These are phyloP conservation scores for Lasioglossum pauxillum DNA, from an alignment of 2,888 invertebrate species.

Conservation along the genomic window DNA sequence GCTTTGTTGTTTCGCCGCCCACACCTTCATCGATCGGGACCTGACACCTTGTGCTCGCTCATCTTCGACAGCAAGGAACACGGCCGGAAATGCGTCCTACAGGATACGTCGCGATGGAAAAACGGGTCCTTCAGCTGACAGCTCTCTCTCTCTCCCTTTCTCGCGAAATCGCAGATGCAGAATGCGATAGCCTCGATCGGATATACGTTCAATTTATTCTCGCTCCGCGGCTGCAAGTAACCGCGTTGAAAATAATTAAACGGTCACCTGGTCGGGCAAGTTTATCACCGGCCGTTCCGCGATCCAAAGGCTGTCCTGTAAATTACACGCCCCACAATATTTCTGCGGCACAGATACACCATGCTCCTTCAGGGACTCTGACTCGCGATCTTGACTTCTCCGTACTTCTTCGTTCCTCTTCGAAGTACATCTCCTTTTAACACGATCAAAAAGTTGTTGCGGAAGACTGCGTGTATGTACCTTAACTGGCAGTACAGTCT, in stretches of 20 bases:
- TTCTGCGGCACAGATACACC: neutral
- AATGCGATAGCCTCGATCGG: constrained; percentile 26
- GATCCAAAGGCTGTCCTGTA: neutral
- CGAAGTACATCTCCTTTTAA: neutral
- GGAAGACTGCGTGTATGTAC: neutral
- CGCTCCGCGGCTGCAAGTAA: constrained; percentile 1
- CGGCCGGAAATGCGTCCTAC: constrained; percentile 15
- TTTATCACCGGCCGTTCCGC: constrained; percentile 14
- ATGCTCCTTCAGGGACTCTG: neutral
- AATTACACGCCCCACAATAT: neutral
- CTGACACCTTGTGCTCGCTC: constrained; percentile 50
- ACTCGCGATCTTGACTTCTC: neutral
- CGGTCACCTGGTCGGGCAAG: constrained; percentile 3
- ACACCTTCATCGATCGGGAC: constrained; percentile 68
- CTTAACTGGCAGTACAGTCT: neutral
- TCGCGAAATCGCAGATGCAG: constrained; percentile 18
- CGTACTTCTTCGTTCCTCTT: neutral
- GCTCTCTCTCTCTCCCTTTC: neutral
- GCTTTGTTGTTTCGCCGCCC: constrained; percentile 68
- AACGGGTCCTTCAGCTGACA: neutral
- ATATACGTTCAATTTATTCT: neutral
- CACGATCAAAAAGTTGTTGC: too few relatives aligned
- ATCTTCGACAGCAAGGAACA: constrained; percentile 63
- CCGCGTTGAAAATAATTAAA: constrained; percentile 27
- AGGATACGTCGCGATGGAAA: neutral